A percentile compares a stretch with the other conserved stretches of the same genome.
phyloP scores from a whole-genome alignment of 1,140 invertebrate genomes.

The Lepeophtheirus salmonis region DNA sequence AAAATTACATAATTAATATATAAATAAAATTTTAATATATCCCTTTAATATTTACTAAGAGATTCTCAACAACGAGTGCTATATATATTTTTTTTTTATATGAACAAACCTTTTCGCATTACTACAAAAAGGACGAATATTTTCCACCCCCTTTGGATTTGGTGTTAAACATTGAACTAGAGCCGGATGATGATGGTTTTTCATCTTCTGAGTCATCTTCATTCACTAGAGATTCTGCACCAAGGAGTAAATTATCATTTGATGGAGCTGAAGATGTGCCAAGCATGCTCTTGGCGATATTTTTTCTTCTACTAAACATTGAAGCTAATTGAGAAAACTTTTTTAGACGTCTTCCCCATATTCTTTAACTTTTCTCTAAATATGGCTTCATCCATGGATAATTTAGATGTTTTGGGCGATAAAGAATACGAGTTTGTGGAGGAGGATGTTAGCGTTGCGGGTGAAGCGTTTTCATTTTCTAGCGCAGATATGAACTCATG shows the following conservation, averaged over 20 bases:
- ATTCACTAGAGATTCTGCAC: conserved; percentile 35
- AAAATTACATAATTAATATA: too few relatives aligned
- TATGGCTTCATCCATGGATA: conserved; percentile 45
- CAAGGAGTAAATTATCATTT: conserved; percentile 28
- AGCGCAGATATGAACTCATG: conserved; percentile 70
- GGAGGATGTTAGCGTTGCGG: neutral
- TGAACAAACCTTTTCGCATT: neutral
- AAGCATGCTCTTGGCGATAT: conserved; percentile 33
- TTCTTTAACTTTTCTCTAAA: conserved; percentile 62
- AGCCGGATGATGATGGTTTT: conserved; percentile 3
- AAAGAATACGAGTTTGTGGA: too few relatives aligned
- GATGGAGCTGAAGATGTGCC: conserved; percentile 29
- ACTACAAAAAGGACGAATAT: conserved; percentile 9
- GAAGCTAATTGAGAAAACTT: conserved; percentile 59
- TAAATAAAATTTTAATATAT: too few relatives aligned
- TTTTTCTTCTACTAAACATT: conserved; percentile 48
- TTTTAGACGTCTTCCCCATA: conserved; percentile 66
- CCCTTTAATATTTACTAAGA: too few relatives aligned
- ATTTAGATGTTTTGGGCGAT: too few relatives aligned
- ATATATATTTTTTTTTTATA: too few relatives aligned
- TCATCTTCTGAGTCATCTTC: conserved; percentile 39
- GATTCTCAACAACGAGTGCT: too few relatives aligned
- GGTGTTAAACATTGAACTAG: too few relatives aligned
- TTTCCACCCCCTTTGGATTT: conserved; percentile 15
- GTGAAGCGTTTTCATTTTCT: conserved; percentile 33